These are phyloP conservation scores for Apodemus agrarius DNA, from an alignment of 2,797 vertebrate genomes.

Conservation along the genomic window DNA sequence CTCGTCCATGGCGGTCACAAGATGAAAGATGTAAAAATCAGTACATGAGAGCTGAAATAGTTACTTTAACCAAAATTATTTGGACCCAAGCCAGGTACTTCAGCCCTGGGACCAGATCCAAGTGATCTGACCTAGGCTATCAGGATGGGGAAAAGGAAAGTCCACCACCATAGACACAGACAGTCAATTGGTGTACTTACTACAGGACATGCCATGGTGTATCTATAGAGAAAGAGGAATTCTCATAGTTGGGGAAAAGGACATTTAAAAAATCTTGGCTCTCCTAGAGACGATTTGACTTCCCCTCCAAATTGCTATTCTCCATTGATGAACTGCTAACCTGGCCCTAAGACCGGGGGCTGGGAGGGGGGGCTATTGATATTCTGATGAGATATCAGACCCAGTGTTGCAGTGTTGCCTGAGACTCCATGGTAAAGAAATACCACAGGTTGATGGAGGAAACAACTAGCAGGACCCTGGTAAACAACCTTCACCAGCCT, in stretches of 20 bases:
- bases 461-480: too few relatives aligned
- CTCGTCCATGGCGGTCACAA: background rate
- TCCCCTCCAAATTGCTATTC: background rate
- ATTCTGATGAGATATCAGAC: background rate
- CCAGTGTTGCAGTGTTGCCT: background rate
- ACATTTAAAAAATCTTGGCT: background rate
- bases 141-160: background rate
- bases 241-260: background rate
- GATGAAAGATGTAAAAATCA: background rate
- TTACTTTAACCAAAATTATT: background rate
- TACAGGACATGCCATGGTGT: background rate
- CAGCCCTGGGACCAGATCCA: background rate
- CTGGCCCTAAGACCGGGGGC: too few relatives aligned
- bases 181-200: background rate
- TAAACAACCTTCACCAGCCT: too few relatives aligned
- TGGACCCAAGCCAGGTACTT: background rate
- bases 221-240: background rate
- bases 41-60: background rate
- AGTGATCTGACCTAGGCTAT: background rate
- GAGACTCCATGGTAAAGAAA: background rate
- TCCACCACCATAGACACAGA: background rate
- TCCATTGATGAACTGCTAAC: background rate
- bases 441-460: too few relatives aligned
- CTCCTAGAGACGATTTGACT: background rate
- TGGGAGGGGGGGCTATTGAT: background rate